Base-by-base conservation (phyloP, 2,797 vertebrate species). In the Alosa sapidissima region DNA sequence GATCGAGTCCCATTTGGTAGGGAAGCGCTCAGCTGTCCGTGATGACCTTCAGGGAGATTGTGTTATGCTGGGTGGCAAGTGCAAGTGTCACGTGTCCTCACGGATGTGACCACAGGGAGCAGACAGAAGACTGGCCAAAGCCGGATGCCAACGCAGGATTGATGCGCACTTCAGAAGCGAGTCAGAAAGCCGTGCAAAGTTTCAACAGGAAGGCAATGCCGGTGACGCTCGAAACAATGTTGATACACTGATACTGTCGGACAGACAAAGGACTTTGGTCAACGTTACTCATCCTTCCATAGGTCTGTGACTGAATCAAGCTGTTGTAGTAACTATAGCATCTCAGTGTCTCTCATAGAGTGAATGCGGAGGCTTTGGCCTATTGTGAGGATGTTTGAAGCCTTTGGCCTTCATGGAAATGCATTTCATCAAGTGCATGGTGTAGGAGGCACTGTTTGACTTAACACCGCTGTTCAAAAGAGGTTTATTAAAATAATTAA, bases 401-500 rank as follows among this genome's bases (percentile, higher is more conserved):
- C 51, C 1, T 52, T 55, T 21, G 54, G 28, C 41, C 72, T 86
- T 78, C 84, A 87, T 84, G 88, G 86, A 90, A 89, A 92, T 92
- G 90, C 91, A 91, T 89, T 93, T 88, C 90, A 89, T 90, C 88
- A 85, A 90, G 92, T 93, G 92, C 91, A 89, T 90, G 88, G 89
- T 89, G 83, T 91, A 91, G 93, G 89, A 91, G 88, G 91, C 86
- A 88, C 86, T 84, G 85, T 92, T 89, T 91, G 92, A 93, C 93
- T 92, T 93, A 90, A 85, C 94, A 95, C 92, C 92, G 93, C 92
- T 93, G 91, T 94, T 92, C 87, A 91, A 91, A 90, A 92, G 91
- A 91, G 87, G 87, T 93, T 92, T 91, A 91, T 92, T 87, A 90
- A 91, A 91, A 90, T 90, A 87, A 89, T 89, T 85, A 91, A 86